Percentiles rank a stretch among this genome's conserved stretches.
Evolutionary conservation across 2,113 vertebrate genomes (phyloP).

Genomic region (Scatophagus argus): DNA sequence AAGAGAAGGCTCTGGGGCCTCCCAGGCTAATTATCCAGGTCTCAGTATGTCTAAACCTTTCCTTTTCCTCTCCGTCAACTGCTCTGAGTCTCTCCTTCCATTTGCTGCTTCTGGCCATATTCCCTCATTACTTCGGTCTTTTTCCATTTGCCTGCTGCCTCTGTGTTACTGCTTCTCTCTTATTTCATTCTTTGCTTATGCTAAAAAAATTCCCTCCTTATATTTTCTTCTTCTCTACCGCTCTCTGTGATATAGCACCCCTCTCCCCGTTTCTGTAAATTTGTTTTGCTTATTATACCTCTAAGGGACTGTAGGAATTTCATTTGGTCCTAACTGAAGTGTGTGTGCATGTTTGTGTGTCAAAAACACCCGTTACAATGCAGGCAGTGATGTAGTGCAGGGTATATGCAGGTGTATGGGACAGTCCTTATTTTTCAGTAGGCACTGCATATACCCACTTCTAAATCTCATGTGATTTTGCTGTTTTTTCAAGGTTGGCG

Average conservation of each 20-base stretch:
- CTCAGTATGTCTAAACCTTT: conserved; percentile 57
- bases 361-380: neutral
- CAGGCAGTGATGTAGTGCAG: conserved; percentile 1
- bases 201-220: neutral
- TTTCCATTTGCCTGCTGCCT: conserved; percentile 24
- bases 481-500: too few species aligned
- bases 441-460: too few species aligned
- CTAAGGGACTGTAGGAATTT: neutral
- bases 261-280: conserved; percentile 9
- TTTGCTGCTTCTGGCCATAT: conserved; percentile 39
- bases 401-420: too few species aligned
- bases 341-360: neutral
- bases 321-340: neutral
- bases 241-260: conserved; percentile 17
- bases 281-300: conserved; percentile 27
- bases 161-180: neutral
- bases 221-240: neutral
- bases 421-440: too few species aligned
- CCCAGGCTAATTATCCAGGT: conserved; percentile 69
- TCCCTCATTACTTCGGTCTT: conserved; percentile 44
- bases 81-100: conserved; percentile 29
- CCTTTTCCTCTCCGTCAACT: conserved; percentile 48
- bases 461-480: too few species aligned
- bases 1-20: conserved; percentile 50
- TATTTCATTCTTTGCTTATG: conserved; percentile 18